phyloP scores from a whole-genome alignment of 1,140 invertebrate species.

The Psilanteris sp. region DNA sequence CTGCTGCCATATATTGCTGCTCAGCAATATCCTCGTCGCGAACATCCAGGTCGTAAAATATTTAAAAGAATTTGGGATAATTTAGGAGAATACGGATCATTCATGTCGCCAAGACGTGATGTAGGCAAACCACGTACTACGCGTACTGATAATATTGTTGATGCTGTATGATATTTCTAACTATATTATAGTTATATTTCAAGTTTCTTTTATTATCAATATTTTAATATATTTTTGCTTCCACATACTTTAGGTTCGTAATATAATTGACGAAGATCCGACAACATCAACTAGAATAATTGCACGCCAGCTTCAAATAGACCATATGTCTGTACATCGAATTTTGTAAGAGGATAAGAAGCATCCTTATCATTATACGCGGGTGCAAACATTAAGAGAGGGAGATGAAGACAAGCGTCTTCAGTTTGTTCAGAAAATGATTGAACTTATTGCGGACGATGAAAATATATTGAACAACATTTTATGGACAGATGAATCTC shows the following conservation, averaged over 20 bases:
- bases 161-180: too few relatives aligned
- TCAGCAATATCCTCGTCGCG: too few relatives aligned
- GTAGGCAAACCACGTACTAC: neutral
- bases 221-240: too few relatives aligned
- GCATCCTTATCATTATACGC: constrained; percentile 6
- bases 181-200: too few relatives aligned
- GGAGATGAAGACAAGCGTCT: too few relatives aligned
- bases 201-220: too few relatives aligned
- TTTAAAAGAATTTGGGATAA: neutral
- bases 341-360: too few relatives aligned
- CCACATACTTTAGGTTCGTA: too few relatives aligned
- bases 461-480: constrained; percentile 3
- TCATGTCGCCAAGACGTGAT: neutral
- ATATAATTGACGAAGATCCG: constrained; percentile 4
- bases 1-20: too few relatives aligned
- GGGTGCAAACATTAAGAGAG: neutral
- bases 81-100: neutral
- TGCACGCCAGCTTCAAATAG: neutral
- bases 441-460: neutral
- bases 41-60: neutral
- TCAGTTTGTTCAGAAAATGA: too few relatives aligned
- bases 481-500: constrained; percentile 12
- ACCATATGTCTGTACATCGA: constrained; percentile 1
- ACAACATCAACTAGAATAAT: neutral
- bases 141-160: too few relatives aligned